Evolutionary conservation across 1,140 invertebrate genomes (phyloP), one percentile per base, ranked within the genome.

Genomic region (Bradysia coprophila): DNA sequence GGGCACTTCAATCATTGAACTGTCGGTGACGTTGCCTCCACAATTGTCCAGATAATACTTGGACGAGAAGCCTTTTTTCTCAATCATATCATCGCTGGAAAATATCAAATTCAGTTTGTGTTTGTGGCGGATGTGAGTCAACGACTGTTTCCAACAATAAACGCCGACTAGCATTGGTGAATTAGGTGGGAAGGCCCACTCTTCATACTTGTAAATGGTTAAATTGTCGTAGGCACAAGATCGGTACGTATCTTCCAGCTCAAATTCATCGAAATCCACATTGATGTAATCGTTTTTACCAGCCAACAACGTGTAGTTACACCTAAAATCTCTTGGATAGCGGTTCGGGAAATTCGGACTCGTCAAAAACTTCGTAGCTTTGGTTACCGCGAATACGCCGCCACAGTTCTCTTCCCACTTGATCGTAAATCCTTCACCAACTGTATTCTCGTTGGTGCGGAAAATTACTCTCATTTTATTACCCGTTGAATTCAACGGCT

Each of bases 341-440:
- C 46, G 41, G 1, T 52, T 42, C 0, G 81, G 78, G 61, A 75
- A 89, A 13, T 74, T 72, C 1, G 88, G 88, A 41, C 84, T 88
- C 16, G 63, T 57, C 22, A 92, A 66, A 19, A 61, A 54, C 22
- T 75, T 71, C 9, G 52, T 45, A 1, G 54, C 57, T 1, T 55
- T 49, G 0, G 63, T 72, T 4, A 70, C 77, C 36, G 59, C 45
- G 37, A 78, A 75, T 11, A 65, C 55, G 18, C 78, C 83, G 21
- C 87, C 88, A 62, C 88, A 92, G 44, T 73, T 68, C 15, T 60
- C 52, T 21, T 58, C 51, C 66, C 76, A 79, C 4, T 45, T 39
- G 11, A 67, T 69, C 38, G 55, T 58, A 52, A 90, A 91, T 4
- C 86, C 85, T 53, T 80, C 75, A 31, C 71, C 76, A 38, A 69